These are phyloP conservation scores for Micrasema minimum DNA, from an alignment of 1,140 invertebrate genomes.

Conservation along the genomic window DNA sequence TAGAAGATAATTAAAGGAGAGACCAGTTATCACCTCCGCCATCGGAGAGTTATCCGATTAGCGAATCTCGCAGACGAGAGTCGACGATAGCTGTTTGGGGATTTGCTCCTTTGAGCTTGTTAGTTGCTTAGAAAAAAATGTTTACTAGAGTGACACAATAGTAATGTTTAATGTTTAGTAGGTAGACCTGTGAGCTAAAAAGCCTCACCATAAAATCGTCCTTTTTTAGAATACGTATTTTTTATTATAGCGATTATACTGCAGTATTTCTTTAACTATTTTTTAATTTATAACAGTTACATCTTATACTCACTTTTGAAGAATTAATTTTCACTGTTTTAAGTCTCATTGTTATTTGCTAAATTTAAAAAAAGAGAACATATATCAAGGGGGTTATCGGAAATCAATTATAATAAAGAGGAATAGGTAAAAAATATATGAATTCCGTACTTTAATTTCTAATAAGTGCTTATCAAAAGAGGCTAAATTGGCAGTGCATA, in stretches of 20 bases:
- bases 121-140: conserved; percentile 6
- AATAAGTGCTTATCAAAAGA: too few species aligned
- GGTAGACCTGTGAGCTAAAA: not conserved
- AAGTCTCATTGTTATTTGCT: too few species aligned
- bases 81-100: conserved; percentile 15
- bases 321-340: too few species aligned
- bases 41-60: conserved; percentile 27
- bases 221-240: not conserved
- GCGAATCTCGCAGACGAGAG: conserved; percentile 2
- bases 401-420: too few species aligned
- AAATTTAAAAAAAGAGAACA: too few species aligned
- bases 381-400: too few species aligned
- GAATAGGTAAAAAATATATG: too few species aligned
- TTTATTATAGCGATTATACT: not conserved
- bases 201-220: not conserved
- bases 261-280: not conserved
- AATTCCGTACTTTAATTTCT: too few species aligned
- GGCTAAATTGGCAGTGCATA: too few species aligned
- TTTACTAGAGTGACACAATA: not conserved
- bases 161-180: not conserved
- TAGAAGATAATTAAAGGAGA: conserved; percentile 33
- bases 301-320: too few species aligned
- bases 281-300: not conserved
- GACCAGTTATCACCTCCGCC: conserved; percentile 25
- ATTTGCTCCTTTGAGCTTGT: conserved; percentile 11